Evolutionary conservation across 2,113 vertebrate species (phyloP).

Genomic region (Callionymus lyra): DNA sequence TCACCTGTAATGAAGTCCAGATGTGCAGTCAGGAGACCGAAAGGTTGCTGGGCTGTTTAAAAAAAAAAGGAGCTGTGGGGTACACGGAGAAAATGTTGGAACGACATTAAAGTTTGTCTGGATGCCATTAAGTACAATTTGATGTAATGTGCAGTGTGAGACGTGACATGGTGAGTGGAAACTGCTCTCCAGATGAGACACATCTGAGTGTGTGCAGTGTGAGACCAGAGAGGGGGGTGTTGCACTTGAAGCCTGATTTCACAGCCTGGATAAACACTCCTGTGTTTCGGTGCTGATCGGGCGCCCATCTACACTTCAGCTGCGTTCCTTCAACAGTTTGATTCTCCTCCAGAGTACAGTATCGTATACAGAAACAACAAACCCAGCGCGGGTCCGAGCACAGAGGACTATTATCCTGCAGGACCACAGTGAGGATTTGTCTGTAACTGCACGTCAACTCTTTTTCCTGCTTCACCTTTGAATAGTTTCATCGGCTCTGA

Average conservation of each 20-base stretch:
- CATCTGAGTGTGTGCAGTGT: conserved; percentile 44
- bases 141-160: conserved; percentile 73
- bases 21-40: conserved; percentile 59
- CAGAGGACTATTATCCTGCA: conserved; percentile 59
- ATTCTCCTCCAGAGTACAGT: conserved; percentile 45
- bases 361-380: conserved; percentile 68
- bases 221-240: conserved; percentile 45
- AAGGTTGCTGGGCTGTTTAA: conserved; percentile 49
- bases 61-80: conserved; percentile 15
- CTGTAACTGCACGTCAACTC: no score
- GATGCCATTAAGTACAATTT: conserved; percentile 79
- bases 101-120: conserved; percentile 77
- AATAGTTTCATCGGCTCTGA: conserved; percentile 47
- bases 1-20: conserved; percentile 74
- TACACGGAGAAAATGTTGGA: conserved; percentile 67
- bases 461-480: conserved; percentile 44
- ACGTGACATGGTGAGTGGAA: conserved; percentile 74
- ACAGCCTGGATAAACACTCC: conserved; percentile 67
- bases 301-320: conserved; percentile 40
- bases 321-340: conserved; percentile 56
- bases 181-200: conserved; percentile 71
- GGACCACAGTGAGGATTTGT: conserved; percentile 11
- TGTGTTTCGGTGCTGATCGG: conserved; percentile 54
- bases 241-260: conserved; percentile 64
- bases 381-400: conserved; percentile 43